Conservation (phyloP, 2,113 vertebrate species). For the Dryoscopus gambensis region DNA sequence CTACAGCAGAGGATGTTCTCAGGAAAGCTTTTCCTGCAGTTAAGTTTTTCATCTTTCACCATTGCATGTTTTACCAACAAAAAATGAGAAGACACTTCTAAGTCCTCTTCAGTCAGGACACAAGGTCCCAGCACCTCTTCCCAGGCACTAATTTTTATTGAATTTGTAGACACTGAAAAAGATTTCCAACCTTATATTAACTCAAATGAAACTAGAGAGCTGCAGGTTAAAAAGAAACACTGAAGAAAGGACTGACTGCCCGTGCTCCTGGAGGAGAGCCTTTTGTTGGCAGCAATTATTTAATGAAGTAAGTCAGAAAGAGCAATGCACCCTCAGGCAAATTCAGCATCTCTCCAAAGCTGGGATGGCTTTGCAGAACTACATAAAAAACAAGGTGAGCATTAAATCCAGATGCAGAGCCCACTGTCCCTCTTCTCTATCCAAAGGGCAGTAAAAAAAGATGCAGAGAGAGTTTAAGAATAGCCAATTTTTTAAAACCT, state of each 20-base stretch:
- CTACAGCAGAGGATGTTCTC: background rate
- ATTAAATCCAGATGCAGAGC: background rate
- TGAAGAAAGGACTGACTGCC: background rate
- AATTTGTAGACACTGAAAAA: background rate
- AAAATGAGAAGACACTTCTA: rapidly evolving
- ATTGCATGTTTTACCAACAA: background rate
- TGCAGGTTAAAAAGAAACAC: background rate
- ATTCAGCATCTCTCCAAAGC: background rate
- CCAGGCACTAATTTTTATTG: background rate
- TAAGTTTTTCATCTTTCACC: background rate
- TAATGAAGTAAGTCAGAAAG: background rate
- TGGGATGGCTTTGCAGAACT: background rate
- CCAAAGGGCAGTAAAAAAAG: background rate
- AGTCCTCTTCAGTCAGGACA: background rate
- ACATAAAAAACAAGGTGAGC: background rate
- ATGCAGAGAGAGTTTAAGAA: background rate
- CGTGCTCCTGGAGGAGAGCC: background rate
- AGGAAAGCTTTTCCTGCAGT: background rate
- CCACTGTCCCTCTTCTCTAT: background rate
- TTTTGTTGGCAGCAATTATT: background rate
- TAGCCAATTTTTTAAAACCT: background rate
- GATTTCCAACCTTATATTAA: background rate
- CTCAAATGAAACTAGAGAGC: background rate
- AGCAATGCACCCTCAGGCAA: background rate
- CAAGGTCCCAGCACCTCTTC: background rate